phyloP scores from a whole-genome alignment of 2,797 vertebrate genomes.

The Manis javanica region DNA sequence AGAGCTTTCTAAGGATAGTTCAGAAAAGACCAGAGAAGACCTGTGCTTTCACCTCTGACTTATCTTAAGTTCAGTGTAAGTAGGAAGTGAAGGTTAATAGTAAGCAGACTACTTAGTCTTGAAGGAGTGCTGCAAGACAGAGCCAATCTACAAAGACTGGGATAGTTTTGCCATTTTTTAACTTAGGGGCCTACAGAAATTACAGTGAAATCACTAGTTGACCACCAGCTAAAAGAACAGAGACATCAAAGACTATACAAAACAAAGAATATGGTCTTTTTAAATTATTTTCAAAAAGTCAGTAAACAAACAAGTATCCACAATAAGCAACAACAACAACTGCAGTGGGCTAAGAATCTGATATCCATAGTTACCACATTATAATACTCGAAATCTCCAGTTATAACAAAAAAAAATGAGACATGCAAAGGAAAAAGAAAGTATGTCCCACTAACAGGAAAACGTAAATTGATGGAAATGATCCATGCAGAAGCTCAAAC shows the following conservation, averaged over 20 bases:
- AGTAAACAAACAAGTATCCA: neutral
- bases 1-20: neutral
- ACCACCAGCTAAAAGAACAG: neutral
- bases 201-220: neutral
- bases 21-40: neutral
- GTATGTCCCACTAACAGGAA: neutral
- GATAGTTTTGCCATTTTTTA: neutral
- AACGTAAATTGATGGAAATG: neutral
- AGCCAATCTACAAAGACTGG: neutral
- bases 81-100: neutral
- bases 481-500: neutral
- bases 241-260: neutral
- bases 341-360: neutral
- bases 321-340: neutral
- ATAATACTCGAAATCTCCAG: neutral
- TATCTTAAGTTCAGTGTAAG: neutral
- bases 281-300: neutral
- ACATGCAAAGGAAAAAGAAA: neutral
- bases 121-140: neutral
- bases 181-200: neutral
- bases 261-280: neutral
- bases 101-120: neutral
- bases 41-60: neutral
- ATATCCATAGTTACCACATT: neutral
- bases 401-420: neutral